Evolutionary conservation across 2,888 invertebrate species (phyloP).

Genomic region (Hirtodrosophila confusa): DNA sequence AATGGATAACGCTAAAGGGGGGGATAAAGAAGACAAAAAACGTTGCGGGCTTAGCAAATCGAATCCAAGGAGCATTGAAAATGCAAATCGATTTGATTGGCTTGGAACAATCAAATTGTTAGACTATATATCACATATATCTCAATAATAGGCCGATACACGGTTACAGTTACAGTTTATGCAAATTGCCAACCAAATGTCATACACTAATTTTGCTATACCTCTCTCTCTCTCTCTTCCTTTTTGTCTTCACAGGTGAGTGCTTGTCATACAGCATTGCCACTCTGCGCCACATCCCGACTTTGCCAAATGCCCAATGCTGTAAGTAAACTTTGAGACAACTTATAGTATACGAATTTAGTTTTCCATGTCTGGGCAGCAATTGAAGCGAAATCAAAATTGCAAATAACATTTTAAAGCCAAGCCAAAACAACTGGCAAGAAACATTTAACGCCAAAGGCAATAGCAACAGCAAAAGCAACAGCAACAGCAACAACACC

Average conservation of each 20-base stretch:
- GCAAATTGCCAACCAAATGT: slow-evolving; percentile 26
- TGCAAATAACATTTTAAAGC: slow-evolving; percentile 51
- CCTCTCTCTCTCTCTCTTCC: neutral
- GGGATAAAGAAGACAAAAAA: no score
- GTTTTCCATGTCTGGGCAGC: slow-evolving; percentile 9
- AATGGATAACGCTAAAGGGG: neutral
- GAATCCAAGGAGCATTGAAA: slow-evolving; percentile 14
- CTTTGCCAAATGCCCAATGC: slow-evolving; percentile 45
- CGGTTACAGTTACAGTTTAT: slow-evolving; percentile 32
- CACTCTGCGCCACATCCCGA: slow-evolving; percentile 43
- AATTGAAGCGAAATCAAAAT: slow-evolving; percentile 48
- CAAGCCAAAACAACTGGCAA: slow-evolving; percentile 25
- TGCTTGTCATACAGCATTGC: slow-evolving; percentile 46
- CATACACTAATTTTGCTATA: slow-evolving; percentile 30
- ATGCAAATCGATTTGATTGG: slow-evolving; percentile 39
- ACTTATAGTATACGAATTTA: slow-evolving; percentile 13
- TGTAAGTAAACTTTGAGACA: slow-evolving; percentile 53
- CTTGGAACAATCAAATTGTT: slow-evolving; percentile 17
- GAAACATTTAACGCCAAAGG: slow-evolving; percentile 48
- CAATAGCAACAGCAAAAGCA: slow-evolving; percentile 29
- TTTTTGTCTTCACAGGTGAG: slow-evolving; percentile 61
- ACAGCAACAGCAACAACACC: slow-evolving; percentile 11
- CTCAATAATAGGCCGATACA: slow-evolving; percentile 10
- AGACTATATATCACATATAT: neutral
- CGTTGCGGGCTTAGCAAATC: slow-evolving; percentile 2